A percentile compares a stretch with the other conserved stretches of the same genome.
phyloP scores from a whole-genome alignment of 2,797 vertebrate species.

The Dendrocincla tyrannina region DNA sequence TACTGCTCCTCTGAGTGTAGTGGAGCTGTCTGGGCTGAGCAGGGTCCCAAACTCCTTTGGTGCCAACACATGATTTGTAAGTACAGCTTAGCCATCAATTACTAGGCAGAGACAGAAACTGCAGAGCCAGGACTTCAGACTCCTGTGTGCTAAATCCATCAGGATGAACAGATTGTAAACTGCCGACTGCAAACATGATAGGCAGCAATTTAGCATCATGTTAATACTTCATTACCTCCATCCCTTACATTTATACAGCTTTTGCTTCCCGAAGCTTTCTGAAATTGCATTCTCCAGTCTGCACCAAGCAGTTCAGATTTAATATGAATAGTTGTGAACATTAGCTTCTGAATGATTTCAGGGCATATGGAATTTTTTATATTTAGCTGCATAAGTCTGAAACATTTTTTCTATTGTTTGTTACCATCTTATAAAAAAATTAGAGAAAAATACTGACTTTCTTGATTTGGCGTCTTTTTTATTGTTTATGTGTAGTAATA shows the following conservation, averaged over 20 bases:
- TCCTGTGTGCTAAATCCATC: slow-evolving; percentile 66
- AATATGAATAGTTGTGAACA: slow-evolving; percentile 14
- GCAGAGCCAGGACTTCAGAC: slow-evolving; percentile 58
- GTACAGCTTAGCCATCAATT: slow-evolving; percentile 49
- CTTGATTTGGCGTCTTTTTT: neutral
- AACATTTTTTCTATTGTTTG: slow-evolving; percentile 27
- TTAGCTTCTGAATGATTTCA: slow-evolving; percentile 3
- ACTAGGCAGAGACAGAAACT: slow-evolving; percentile 58
- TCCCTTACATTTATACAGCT: slow-evolving; percentile 27
- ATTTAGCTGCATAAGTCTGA: neutral
- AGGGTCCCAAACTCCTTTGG: slow-evolving; percentile 19
- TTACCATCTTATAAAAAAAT: neutral
- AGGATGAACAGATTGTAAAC: slow-evolving; percentile 75
- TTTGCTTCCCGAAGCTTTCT: slow-evolving; percentile 59
- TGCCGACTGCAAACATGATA: slow-evolving; percentile 69
- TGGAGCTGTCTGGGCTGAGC: slow-evolving; percentile 35
- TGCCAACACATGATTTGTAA: slow-evolving; percentile 35
- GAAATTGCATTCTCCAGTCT: slow-evolving; percentile 59
- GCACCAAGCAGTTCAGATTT: slow-evolving; percentile 18
- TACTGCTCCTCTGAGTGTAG: slow-evolving; percentile 46
- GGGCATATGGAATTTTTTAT: neutral
- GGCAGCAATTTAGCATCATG: slow-evolving; percentile 58
- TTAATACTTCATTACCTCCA: slow-evolving; percentile 57
- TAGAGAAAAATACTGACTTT: neutral
- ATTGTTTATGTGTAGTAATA: neutral